A percentile compares a stretch with the other conserved stretches of the same genome.
phyloP scores from a whole-genome alignment of 2,797 vertebrate genomes.

The Neosilurus hyrtlii region DNA sequence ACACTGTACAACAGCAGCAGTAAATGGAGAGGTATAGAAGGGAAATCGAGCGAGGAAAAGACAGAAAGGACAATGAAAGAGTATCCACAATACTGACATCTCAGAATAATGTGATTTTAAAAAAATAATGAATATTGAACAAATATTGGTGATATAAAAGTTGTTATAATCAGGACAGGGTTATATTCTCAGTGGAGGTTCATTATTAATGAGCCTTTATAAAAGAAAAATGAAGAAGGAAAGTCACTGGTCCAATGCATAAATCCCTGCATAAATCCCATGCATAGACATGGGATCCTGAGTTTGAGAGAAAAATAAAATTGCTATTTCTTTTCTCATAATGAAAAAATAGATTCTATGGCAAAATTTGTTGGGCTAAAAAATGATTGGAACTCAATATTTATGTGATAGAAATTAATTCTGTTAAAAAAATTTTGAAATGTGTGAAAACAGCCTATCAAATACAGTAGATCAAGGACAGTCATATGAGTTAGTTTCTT shows the following conservation, averaged over 20 bases:
- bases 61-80: constrained; percentile 6
- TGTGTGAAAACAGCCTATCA: not conserved
- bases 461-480: constrained; percentile 13
- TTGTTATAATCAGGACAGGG: not conserved
- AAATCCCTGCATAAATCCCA: constrained; percentile 34
- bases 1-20: constrained; percentile 51
- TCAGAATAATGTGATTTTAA: not conserved
- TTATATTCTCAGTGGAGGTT: not conserved
- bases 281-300: constrained; percentile 27
- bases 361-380: not conserved
- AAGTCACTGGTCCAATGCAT: constrained; percentile 9
- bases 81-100: constrained; percentile 7
- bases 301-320: constrained; percentile 16
- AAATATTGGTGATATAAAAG: constrained; percentile 2
- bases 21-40: not conserved
- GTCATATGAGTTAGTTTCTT: not conserved
- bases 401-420: not conserved
- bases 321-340: not conserved
- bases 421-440: not conserved
- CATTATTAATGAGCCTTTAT: constrained; percentile 10
- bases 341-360: constrained; percentile 33
- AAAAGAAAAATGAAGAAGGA: constrained; percentile 17
- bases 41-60: not conserved
- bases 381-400: not conserved
- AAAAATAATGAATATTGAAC: constrained; percentile 17